Evolutionary conservation across 2,797 vertebrate genomes (phyloP).

Genomic region (Agapornis canus): DNA sequence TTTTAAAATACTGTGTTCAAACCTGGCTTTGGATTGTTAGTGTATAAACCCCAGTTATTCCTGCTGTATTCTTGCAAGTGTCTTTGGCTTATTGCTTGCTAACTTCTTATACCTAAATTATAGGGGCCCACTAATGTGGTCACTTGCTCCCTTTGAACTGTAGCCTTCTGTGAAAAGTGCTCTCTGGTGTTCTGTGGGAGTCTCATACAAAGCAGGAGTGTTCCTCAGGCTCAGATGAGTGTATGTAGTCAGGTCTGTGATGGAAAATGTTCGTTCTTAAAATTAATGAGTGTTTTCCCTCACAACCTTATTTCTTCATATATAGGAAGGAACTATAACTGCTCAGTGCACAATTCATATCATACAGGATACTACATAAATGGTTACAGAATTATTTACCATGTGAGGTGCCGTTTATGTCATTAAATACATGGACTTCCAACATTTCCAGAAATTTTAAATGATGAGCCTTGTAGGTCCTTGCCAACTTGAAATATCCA

Average conservation of each 20-base stretch:
- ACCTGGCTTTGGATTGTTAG: neutral
- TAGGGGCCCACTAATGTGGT: neutral
- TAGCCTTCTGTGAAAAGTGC: neutral
- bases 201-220: neutral
- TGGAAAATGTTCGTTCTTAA: neutral
- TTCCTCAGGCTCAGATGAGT: neutral
- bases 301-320: neutral
- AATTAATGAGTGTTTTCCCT: neutral
- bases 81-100: neutral
- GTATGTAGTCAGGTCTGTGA: neutral
- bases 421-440: neutral
- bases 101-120: neutral
- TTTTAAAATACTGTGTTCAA: neutral
- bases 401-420: neutral
- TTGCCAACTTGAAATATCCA: neutral
- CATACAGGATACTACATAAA: neutral
- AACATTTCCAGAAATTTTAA: neutral
- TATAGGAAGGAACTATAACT: neutral
- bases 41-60: neutral
- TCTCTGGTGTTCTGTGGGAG: neutral
- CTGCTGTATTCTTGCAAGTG: neutral
- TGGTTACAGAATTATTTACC: neutral
- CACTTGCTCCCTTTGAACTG: neutral
- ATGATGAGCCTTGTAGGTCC: neutral
- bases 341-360: rapidly evolving